Evolutionary conservation across 2,797 vertebrate species (phyloP).

Genomic region (Meda fulgida): DNA sequence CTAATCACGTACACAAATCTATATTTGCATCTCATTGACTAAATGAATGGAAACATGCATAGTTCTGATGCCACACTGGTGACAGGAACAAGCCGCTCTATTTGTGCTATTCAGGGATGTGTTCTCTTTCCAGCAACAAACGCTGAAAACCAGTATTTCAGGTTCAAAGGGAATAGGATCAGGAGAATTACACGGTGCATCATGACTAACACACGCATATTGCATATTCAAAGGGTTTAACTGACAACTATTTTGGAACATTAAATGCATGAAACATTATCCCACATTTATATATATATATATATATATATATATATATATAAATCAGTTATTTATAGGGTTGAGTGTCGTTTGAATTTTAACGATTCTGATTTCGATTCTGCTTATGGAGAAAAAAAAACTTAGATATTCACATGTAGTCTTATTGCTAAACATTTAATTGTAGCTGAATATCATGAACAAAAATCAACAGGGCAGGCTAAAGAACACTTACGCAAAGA

Average conservation of each 20-base stretch:
- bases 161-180: conserved; percentile 9
- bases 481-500: too few species aligned
- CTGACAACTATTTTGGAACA: not conserved
- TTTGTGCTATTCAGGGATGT: conserved; percentile 25
- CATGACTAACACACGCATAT: not conserved
- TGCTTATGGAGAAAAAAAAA: too few species aligned
- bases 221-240: not conserved
- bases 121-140: not conserved
- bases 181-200: not conserved
- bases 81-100: not conserved
- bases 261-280: not conserved
- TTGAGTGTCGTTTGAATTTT: too few species aligned
- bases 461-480: too few species aligned
- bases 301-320: too few species aligned
- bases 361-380: too few species aligned
- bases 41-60: conserved; percentile 58
- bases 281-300: not conserved
- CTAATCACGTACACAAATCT: conserved; percentile 34
- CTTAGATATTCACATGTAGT: too few species aligned
- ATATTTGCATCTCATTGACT: conserved; percentile 43
- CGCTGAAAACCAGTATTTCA: conserved; percentile 47
- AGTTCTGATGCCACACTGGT: conserved; percentile 9
- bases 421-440: too few species aligned
- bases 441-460: too few species aligned
- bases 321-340: too few species aligned